Evolutionary conservation across 2,797 vertebrate genomes (phyloP), one percentile per base, ranked within the genome.

Genomic region (Galago senegalensis): DNA sequence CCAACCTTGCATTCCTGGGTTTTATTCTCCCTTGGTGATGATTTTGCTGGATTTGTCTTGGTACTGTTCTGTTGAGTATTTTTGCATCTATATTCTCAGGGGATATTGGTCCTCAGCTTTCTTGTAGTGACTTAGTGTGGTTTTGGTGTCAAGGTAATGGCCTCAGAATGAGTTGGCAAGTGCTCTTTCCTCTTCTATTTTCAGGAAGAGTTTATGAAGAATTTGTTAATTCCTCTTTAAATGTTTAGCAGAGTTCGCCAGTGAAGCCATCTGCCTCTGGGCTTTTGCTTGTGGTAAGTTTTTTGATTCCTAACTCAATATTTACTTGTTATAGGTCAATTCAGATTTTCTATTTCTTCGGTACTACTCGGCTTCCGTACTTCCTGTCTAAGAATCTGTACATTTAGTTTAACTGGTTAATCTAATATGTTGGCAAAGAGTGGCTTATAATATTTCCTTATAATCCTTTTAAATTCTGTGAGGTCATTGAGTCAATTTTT

Each of bases 221-320:
- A 65, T 92, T 85, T 84, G 63, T 94, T 94, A 53, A 93, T 88
- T 95, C 85, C 49, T 89, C 86, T 95, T 96, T 53, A 92, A 93
- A 93, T 29, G 29, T 95, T 96, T 93, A 88, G 80, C 88, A 89
- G 93, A 87, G 76, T 91, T 93, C 83, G 92, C 56, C 80, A 60
- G 53, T 76, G 82, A 90, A 61, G 58, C 97, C 93, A 93, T 96
- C 91, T 97, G 95, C 77, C 69, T 95, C 91, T 96, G 70, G 88
- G 80, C 69, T 95, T 91, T 87, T 93, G 95, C 95, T 97, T 72
- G 73, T 84, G 75, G 81, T 34, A 91, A 84, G 80, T 73, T 92
- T 94, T 87, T 60, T 83, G 53, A 79, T 91, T 76, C 58, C 58
- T 60, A 85, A 87, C 93, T 97, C 94, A 95, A 89, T 96, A 92